Evolutionary conservation across 2,888 invertebrate genomes (phyloP).

Genomic region (Elgonia sp.): DNA sequence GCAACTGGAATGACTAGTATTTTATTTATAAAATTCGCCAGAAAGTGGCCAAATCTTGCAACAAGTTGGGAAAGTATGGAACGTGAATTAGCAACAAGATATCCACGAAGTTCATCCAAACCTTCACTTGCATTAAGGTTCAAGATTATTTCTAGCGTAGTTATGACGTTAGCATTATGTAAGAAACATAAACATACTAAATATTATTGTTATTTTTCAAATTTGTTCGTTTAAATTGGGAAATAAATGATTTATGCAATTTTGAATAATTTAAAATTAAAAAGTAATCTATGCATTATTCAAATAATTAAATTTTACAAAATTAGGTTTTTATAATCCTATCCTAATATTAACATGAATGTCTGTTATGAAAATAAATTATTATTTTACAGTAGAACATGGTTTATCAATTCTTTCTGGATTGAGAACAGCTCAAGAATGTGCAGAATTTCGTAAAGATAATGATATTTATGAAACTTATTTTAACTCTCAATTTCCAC

Average conservation of each 20-base stretch:
- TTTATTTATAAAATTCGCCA: constrained; percentile 88
- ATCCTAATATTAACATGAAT: too few relatives aligned
- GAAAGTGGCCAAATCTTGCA: constrained; percentile 88
- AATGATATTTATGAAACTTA: constrained; percentile 83
- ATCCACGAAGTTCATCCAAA: constrained; percentile 78
- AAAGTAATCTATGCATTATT: too few relatives aligned
- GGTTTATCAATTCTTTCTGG: constrained; percentile 89
- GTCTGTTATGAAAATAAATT: not conserved
- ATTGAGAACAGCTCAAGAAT: constrained; percentile 87
- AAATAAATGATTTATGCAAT: too few relatives aligned
- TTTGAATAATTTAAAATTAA: too few relatives aligned
- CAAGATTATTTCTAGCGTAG: constrained; percentile 86
- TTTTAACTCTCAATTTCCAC: constrained; percentile 85
- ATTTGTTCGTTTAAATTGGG: too few relatives aligned
- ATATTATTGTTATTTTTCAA: too few relatives aligned
- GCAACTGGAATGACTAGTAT: constrained; percentile 88
- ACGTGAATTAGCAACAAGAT: constrained; percentile 84
- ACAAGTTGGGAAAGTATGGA: constrained; percentile 87
- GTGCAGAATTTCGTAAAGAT: constrained; percentile 83
- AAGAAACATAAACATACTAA: constrained; percentile 67
- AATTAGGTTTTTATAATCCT: too few relatives aligned
- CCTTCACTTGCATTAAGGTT: constrained; percentile 85
- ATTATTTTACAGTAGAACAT: constrained; percentile 88
- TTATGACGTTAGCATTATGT: constrained; percentile 87
- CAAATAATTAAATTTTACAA: too few relatives aligned